These are phyloP conservation scores for Saturnia japonica DNA, from an alignment of 2,888 invertebrate species.

Conservation along the genomic window DNA sequence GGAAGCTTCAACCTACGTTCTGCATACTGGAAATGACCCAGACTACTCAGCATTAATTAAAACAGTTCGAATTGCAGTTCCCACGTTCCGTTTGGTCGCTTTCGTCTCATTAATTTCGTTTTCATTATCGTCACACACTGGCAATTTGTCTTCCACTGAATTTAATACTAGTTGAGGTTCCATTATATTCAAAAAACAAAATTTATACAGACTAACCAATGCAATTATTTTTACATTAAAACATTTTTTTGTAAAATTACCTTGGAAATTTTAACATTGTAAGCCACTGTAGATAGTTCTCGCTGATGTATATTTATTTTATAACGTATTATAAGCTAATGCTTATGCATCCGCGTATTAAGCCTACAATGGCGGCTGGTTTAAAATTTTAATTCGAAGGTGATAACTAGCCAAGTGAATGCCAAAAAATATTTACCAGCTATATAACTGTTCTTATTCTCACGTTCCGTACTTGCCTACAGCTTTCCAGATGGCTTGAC, in stretches of 20 bases:
- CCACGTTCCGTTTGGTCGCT: slow-evolving; percentile 43
- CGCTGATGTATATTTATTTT: too few species aligned
- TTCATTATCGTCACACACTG: slow-evolving; percentile 66
- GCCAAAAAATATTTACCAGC: too few species aligned
- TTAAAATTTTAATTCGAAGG: too few species aligned
- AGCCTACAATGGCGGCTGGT: too few species aligned
- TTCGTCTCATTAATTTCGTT: slow-evolving; percentile 51
- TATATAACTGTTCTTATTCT: too few species aligned
- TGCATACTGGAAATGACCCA: background rate
- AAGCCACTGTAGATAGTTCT: too few species aligned
- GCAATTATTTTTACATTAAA: background rate
- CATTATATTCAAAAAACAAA: background rate
- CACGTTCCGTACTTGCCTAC: too few species aligned
- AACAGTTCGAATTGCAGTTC: slow-evolving; percentile 63
- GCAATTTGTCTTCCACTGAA: slow-evolving; percentile 57
- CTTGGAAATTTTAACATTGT: too few species aligned
- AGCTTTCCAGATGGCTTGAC: too few species aligned
- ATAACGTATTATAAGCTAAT: background rate
- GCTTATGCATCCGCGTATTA: background rate
- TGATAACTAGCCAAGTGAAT: too few species aligned
- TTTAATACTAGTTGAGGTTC: background rate
- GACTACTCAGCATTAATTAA: slow-evolving; percentile 54
- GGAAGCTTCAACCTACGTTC: background rate
- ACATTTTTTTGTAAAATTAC: too few species aligned
- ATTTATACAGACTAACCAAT: background rate